Evolutionary conservation across 2,113 vertebrate genomes (phyloP).

Genomic region (Callopanchax toddi): DNA sequence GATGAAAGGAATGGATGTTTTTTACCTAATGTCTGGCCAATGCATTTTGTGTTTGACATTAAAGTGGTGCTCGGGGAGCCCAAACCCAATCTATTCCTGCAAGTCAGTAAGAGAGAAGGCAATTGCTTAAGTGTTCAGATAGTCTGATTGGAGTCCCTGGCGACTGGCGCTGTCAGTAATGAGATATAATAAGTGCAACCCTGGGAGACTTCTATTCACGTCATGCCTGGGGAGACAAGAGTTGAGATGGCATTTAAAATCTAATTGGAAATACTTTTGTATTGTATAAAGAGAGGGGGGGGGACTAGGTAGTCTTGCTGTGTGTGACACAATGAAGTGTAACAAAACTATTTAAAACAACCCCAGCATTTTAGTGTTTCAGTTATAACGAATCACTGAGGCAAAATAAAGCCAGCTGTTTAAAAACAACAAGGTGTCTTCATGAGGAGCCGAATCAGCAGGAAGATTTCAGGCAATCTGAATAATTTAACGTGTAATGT

Average conservation of each 20-base stretch:
- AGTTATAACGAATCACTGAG: slow-evolving; percentile 44
- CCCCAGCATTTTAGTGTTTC: slow-evolving; percentile 30
- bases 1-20: slow-evolving; percentile 51
- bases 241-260: slow-evolving; percentile 71
- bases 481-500: slow-evolving; percentile 26
- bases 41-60: slow-evolving; percentile 77
- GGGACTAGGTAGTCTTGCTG: slow-evolving; percentile 26
- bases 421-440: slow-evolving; percentile 22
- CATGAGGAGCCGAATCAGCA: slow-evolving; percentile 24
- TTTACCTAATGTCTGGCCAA: slow-evolving; percentile 54
- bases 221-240: slow-evolving; percentile 65
- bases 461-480: slow-evolving; percentile 33
- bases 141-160: slow-evolving; percentile 75
- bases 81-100: slow-evolving; percentile 72
- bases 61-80: slow-evolving; percentile 68
- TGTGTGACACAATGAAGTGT: slow-evolving; percentile 53
- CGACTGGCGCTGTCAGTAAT: slow-evolving; percentile 76
- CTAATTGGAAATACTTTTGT: slow-evolving; percentile 75
- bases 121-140: slow-evolving; percentile 75
- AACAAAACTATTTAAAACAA: slow-evolving; percentile 56
- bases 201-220: slow-evolving; percentile 71
- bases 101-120: slow-evolving; percentile 52
- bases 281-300: slow-evolving; percentile 47
- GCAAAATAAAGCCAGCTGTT: slow-evolving; percentile 55
- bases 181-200: slow-evolving; percentile 75